These are phyloP conservation scores for Doris montereyensis DNA, from an alignment of 2,888 invertebrate species.

Conservation along the genomic window DNA sequence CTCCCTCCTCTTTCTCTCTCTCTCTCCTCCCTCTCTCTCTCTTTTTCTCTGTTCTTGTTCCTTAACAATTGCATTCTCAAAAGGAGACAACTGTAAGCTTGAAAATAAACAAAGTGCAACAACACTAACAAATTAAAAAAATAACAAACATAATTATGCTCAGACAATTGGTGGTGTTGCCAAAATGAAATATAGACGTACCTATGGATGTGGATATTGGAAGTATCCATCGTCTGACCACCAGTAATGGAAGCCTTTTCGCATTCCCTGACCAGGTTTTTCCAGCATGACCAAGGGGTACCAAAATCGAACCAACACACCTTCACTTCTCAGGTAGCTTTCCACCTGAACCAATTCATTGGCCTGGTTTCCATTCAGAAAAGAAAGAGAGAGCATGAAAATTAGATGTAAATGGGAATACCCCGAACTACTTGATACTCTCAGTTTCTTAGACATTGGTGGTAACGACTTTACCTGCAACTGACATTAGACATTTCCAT, in stretches of 20 bases:
- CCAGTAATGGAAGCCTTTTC: slow-evolving; percentile 68
- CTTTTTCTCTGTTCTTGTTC: no score
- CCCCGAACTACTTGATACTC: background rate
- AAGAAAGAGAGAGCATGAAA: background rate
- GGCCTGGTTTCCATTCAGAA: slow-evolving; percentile 51
- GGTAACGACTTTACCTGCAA: background rate
- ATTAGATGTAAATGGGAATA: background rate
- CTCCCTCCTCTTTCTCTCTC: no score
- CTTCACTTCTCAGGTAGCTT: slow-evolving; percentile 72
- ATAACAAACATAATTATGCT: no score
- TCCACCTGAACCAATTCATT: slow-evolving; percentile 73
- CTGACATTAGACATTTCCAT: no score
- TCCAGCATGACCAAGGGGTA: slow-evolving; percentile 72
- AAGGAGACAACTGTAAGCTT: no score
- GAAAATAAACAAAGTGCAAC: no score
- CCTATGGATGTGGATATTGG: slow-evolving; percentile 69
- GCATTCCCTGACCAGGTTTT: slow-evolving; percentile 67
- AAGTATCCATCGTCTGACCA: slow-evolving; percentile 68
- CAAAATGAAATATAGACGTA: slow-evolving; percentile 47
- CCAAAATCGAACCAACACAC: slow-evolving; percentile 72
- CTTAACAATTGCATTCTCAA: no score
- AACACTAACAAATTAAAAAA: no score
- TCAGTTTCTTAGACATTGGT: background rate
- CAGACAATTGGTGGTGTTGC: no score
- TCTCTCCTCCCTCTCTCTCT: no score